Base-by-base conservation (phyloP, 2,113 vertebrate genomes). In the Rousettus leschenaultii region DNA sequence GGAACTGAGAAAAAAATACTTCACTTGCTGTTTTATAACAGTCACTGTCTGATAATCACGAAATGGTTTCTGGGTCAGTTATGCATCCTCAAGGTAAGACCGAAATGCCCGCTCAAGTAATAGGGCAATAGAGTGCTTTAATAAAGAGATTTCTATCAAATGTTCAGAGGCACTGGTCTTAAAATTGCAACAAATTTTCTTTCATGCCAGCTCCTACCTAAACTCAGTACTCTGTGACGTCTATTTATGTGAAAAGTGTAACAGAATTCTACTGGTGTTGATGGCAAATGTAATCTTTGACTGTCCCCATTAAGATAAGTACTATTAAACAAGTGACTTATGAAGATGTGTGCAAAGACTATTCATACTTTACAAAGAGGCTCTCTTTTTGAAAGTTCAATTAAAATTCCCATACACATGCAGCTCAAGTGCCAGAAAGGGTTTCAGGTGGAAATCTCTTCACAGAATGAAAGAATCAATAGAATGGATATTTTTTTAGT, bases 31-130 rank as follows among this genome's bases (percentile, higher is more conserved):
- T 84, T 97, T 97, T 95, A 95, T 15, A 84, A 89, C 16, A 95
- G 79, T 87, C 75, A 95, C 45, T 97, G 65, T 95, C 87, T 95
- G 89, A 95, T 95, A 97, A 96, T 91, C 86, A 89, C 59, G 65
- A 84, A 95, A 86, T 89, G 12, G 43, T 96, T 97, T 95, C 65
- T 87, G 89, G 89, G 89, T 96, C 92, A 97, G 90, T 87, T 96
- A 87, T 90, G 80, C 14, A 1, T 93, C 96, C 87, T 97, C 51
- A 92, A 97, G 63, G 68, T 96, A 97, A 95, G 93, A 93, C 55
- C 38, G 92, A 97, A 96, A 80, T 94, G 63, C 40, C 15, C 92
- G 63, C 35, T 96, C 55, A 73, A 86, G 96, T 95, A 96, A 94
- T 65, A 38, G 87, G 63, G n/a, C 83, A 79, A 57, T 87, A 16